Conservation (phyloP, 1,140 invertebrate genomes). For the Littorina saxatilis region DNA sequence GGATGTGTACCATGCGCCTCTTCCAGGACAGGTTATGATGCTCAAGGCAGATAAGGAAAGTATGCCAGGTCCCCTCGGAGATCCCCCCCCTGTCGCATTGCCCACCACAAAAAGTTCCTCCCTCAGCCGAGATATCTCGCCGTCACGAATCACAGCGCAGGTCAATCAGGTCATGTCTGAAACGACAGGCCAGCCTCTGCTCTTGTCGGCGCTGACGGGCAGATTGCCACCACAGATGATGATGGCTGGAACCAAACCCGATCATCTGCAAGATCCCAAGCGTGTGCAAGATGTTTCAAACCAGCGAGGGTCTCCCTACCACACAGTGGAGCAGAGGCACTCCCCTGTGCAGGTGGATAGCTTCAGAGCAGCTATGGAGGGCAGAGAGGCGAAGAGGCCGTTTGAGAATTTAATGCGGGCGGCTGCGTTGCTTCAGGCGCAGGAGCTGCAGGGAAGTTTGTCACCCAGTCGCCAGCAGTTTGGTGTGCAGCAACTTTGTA, state of each 20-base stretch:
- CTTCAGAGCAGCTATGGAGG: too few species aligned
- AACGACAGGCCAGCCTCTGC: constrained; percentile 29
- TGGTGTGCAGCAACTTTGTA: too few species aligned
- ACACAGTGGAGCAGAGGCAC: background rate
- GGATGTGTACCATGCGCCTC: background rate
- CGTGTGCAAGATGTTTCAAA: constrained; percentile 5
- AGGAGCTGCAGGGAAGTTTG: background rate
- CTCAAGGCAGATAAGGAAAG: background rate
- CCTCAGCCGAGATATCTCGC: constrained; percentile 48
- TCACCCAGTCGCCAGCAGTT: background rate
- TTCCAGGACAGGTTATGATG: background rate
- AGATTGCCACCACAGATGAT: constrained; percentile 40
- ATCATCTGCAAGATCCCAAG: background rate
- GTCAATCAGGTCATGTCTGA: constrained; percentile 48
- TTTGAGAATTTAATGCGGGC: constrained; percentile 26
- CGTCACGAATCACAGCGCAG: constrained; percentile 50
- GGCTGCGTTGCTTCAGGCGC: background rate
- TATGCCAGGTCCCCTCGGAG: background rate
- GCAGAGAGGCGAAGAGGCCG: background rate
- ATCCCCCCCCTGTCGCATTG: background rate
- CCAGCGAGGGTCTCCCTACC: background rate
- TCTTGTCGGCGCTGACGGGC: constrained; percentile 50
- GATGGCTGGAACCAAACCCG: background rate
- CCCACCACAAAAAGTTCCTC: constrained; percentile 49
- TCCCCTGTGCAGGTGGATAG: too few species aligned